Evolutionary conservation across 2,797 vertebrate genomes (phyloP), one percentile per base, ranked within the genome.

Genomic region (Denticeps clupeoides): DNA sequence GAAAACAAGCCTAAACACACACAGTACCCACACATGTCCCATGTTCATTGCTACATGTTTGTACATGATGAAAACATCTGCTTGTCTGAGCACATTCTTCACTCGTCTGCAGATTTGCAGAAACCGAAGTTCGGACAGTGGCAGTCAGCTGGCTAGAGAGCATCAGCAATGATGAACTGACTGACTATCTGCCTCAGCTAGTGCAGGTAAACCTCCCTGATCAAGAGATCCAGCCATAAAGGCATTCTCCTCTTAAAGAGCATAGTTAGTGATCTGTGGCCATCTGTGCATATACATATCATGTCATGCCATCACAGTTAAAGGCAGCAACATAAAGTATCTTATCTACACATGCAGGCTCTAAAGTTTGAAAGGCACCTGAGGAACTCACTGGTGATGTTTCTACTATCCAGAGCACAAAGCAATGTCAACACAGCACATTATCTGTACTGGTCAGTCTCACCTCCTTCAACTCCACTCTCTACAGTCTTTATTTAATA

Each of bases 301-400:
- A n/a, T n/a, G n/a, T n/a, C n/a, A n/a, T n/a, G n/a, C n/a, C n/a
- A n/a, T n/a, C n/a, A n/a, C n/a, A n/a, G n/a, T n/a, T n/a, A n/a
- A n/a, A n/a, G n/a, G n/a, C n/a, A n/a, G n/a, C n/a, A n/a, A n/a
- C n/a, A n/a, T n/a, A n/a, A n/a, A n/a, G n/a, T n/a, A n/a, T n/a
- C 11, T 15, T 47, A 12, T 21, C 3, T 12, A 12, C 52, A 27
- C 27, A 33, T 40, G 0, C 67, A 99, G 94, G 93, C 95, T 11
- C 50, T 98, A 63, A 98, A 92, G 73, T 92, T 89, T 33, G 95
- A 99, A 70, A 89, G 88, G 61, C 91, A 94, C 71, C 77, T 99
- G 27, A 89, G 91, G 59, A 97, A 79, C 35, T 74, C 88, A 25
- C 81, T 98, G 37, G 84, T 93, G 51, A 81, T 74, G 71, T 90